Conservation (phyloP, 2,888 invertebrate genomes). For the Odontomyia ornata region DNA sequence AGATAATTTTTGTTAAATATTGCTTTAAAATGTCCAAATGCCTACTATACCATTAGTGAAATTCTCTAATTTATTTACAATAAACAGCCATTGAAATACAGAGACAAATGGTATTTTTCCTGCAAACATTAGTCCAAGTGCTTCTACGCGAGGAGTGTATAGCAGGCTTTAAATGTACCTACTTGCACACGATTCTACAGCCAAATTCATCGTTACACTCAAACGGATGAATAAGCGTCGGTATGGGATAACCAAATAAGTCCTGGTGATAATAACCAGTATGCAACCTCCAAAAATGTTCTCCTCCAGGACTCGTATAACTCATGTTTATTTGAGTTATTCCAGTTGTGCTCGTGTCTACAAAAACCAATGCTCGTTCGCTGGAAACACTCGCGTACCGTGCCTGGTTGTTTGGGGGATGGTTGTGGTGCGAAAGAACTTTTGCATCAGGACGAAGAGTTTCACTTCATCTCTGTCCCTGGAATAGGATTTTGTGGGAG, state of each 20-base stretch:
- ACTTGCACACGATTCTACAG: neutral
- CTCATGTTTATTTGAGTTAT: constrained; percentile 36
- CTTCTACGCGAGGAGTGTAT: neutral
- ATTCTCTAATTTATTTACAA: neutral
- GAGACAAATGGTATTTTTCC: constrained; percentile 6
- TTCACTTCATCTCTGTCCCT: neutral
- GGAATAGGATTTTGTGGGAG: constrained; percentile 1
- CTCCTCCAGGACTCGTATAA: constrained; percentile 20
- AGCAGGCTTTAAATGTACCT: neutral
- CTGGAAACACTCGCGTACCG: neutral
- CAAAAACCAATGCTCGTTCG: neutral
- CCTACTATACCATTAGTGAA: neutral
- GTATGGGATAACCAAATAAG: neutral
- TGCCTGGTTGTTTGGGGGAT: neutral
- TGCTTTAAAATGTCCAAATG: neutral
- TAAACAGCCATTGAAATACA: neutral
- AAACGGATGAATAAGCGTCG: too few species aligned
- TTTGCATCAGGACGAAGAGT: too few species aligned
- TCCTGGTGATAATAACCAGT: neutral
- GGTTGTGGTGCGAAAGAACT: neutral
- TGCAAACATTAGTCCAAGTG: constrained; percentile 10
- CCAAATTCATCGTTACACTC: too few species aligned
- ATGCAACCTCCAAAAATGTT: neutral
- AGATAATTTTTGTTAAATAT: neutral
- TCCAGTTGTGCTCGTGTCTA: constrained; percentile 7